phyloP scores from a whole-genome alignment of 2,888 invertebrate species.

The Oligia fasciuncula region DNA sequence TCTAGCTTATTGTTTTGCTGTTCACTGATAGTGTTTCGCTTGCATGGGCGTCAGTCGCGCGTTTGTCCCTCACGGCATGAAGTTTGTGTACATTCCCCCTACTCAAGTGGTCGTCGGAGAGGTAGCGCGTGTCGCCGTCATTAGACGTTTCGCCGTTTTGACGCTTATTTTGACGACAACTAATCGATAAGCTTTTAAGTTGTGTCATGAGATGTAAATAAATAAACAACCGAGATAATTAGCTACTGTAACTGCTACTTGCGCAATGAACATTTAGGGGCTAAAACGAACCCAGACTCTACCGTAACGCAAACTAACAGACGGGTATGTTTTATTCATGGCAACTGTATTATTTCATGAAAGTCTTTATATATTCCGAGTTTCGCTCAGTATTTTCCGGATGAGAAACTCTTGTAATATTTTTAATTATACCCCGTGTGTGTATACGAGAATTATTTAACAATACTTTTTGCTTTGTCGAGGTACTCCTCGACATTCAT shows the following conservation, averaged over 20 bases:
- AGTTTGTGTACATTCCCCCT: slow-evolving; percentile 58
- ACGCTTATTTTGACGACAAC: slow-evolving; percentile 72
- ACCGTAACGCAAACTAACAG: slow-evolving; percentile 20
- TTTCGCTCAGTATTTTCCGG: slow-evolving; percentile 66
- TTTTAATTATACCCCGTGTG: slow-evolving; percentile 63
- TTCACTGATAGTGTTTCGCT: slow-evolving; percentile 1
- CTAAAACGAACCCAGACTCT: slow-evolving; percentile 14
- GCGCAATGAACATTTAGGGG: slow-evolving; percentile 9
- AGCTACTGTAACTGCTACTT: slow-evolving; percentile 35
- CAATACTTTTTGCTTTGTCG: slow-evolving; percentile 16
- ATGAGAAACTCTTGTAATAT: slow-evolving; percentile 64
- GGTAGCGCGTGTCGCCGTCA: slow-evolving; percentile 54
- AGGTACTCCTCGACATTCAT: slow-evolving; percentile 40
- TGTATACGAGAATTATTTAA: slow-evolving; percentile 57
- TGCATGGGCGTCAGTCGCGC: slow-evolving; percentile 21
- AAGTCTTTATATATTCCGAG: slow-evolving; percentile 58
- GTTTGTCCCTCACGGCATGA: slow-evolving; percentile 28
- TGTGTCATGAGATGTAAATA: slow-evolving; percentile 68
- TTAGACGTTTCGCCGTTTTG: slow-evolving; percentile 64
- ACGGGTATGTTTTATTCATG: slow-evolving; percentile 59
- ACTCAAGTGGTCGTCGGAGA: slow-evolving; percentile 44
- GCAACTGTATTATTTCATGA: slow-evolving; percentile 58
- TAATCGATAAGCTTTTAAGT: slow-evolving; percentile 69
- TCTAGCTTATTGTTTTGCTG: not conserved
- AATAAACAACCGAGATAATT: slow-evolving; percentile 63